Percentiles rank a stretch among this genome's conserved stretches.
Evolutionary conservation across 2,888 invertebrate species (phyloP).

Genomic region (Cheilosia soror): DNA sequence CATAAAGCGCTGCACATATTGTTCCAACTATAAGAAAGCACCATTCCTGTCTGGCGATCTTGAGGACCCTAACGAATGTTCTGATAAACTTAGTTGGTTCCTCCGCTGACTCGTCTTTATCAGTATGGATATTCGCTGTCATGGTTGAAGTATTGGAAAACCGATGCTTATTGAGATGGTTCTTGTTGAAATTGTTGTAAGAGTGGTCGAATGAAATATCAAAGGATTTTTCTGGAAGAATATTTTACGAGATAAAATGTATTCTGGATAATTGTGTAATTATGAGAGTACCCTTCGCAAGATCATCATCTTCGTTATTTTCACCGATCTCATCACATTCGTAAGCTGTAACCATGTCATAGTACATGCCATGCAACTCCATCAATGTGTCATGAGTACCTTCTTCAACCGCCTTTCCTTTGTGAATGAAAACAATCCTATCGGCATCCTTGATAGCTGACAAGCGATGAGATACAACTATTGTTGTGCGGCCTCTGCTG

Average conservation of each 20-base stretch:
- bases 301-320: constrained; percentile 44
- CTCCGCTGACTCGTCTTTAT: neutral
- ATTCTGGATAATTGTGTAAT: neutral
- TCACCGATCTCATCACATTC: constrained; percentile 76
- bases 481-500: constrained; percentile 89
- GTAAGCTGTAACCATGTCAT: constrained; percentile 86
- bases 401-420: constrained; percentile 88
- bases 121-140: constrained; percentile 5
- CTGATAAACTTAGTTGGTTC: constrained; percentile 73
- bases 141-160: constrained; percentile 49
- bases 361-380: constrained; percentile 86
- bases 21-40: constrained; percentile 86
- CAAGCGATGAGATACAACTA: constrained; percentile 89
- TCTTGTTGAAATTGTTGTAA: constrained; percentile 50
- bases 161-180: constrained; percentile 49
- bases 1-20: constrained; percentile 87
- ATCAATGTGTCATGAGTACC: constrained; percentile 90
- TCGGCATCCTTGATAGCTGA: constrained; percentile 89
- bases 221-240: constrained; percentile 26
- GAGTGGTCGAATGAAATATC: constrained; percentile 48
- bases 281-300: constrained; percentile 34
- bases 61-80: constrained; percentile 85
- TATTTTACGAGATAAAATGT: neutral
- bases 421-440: constrained; percentile 88
- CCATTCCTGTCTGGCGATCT: constrained; percentile 87